Percentiles rank a stretch among this genome's conserved stretches.
These are phyloP conservation scores for Lordiphosa andalusiaca DNA, from an alignment of 2,888 invertebrate species.

Conservation along the genomic window DNA sequence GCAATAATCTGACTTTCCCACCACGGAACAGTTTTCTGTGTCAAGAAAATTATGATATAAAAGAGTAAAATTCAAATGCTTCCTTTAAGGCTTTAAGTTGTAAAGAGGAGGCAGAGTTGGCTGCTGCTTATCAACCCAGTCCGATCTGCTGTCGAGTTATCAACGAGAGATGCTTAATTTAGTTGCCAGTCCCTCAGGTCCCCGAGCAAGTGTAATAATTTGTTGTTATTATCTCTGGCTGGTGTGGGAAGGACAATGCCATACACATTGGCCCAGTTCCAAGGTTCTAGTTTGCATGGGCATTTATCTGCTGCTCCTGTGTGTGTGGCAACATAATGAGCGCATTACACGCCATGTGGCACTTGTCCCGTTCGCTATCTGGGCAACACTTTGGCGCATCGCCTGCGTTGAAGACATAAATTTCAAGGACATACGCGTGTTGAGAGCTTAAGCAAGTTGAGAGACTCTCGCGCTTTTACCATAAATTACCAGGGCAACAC, in stretches of 20 bases:
- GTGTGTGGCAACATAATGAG: conserved; percentile 60
- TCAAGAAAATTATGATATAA: conserved; percentile 48
- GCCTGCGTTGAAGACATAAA: conserved; percentile 68
- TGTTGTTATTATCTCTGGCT: conserved; percentile 39
- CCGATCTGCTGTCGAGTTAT: conserved; percentile 41
- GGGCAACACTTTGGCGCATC: conserved; percentile 49
- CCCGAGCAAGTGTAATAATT: conserved; percentile 45
- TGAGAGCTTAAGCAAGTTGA: conserved; percentile 4
- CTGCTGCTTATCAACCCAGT: conserved; percentile 25
- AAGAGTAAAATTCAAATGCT: conserved; percentile 32
- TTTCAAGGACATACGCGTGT: conserved; percentile 58
- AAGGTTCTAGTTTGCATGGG: conserved; percentile 45
- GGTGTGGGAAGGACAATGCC: conserved; percentile 11
- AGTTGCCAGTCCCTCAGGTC: conserved; percentile 28
- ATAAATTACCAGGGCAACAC: conserved; percentile 67
- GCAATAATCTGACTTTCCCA: conserved; percentile 68
- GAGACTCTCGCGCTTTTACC: not conserved
- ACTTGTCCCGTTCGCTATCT: conserved; percentile 33
- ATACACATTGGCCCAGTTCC: conserved; percentile 64
- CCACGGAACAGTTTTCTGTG: conserved; percentile 30
- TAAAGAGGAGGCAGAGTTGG: too few relatives aligned
- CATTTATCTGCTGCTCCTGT: conserved; percentile 5
- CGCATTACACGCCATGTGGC: conserved; percentile 68
- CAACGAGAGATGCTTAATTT: conserved; percentile 43
- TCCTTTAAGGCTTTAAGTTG: conserved; percentile 3